Percentiles rank a stretch among this genome's conserved stretches.
Evolutionary conservation across 2,888 invertebrate genomes (phyloP).

Genomic region (Orchestes rusci): DNA sequence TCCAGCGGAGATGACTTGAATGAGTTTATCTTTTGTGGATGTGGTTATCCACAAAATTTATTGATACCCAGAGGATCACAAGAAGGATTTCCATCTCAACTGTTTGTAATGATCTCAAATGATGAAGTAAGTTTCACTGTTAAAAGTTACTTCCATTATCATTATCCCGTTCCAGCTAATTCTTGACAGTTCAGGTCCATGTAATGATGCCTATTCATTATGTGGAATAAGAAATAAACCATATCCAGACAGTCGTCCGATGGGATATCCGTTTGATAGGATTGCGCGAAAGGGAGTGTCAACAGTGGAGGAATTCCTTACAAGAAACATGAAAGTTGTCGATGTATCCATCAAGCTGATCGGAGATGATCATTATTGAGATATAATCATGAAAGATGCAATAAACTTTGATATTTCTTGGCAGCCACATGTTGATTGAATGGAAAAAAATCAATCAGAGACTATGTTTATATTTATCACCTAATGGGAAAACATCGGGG

Average conservation of each 20-base stretch:
- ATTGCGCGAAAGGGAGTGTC: slow-evolving; percentile 51
- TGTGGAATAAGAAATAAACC: slow-evolving; percentile 70
- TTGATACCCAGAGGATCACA: slow-evolving; percentile 64
- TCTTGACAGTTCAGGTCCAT: slow-evolving; percentile 50
- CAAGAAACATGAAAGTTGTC: slow-evolving; percentile 62
- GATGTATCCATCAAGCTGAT: slow-evolving; percentile 53
- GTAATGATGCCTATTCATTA: slow-evolving; percentile 69
- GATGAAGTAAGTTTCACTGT: slow-evolving; percentile 42
- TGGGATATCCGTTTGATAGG: slow-evolving; percentile 82
- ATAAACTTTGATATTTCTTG: too few relatives aligned
- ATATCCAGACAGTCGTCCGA: slow-evolving; percentile 73
- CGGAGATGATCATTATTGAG: too few relatives aligned
- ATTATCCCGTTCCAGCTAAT: slow-evolving; percentile 39
- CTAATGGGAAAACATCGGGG: too few relatives aligned
- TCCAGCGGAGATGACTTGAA: slow-evolving; percentile 47
- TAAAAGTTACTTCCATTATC: not conserved
- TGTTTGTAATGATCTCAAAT: slow-evolving; percentile 74
- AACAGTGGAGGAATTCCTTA: slow-evolving; percentile 60
- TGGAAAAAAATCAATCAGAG: too few relatives aligned
- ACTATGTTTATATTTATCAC: too few relatives aligned
- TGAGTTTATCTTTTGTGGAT: slow-evolving; percentile 76
- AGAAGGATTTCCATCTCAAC: slow-evolving; percentile 57
- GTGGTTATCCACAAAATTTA: slow-evolving; percentile 83
- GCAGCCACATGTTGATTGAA: too few relatives aligned
- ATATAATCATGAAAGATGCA: too few relatives aligned